Evolutionary conservation across 1,140 invertebrate genomes (phyloP).

Genomic region (Probaryconus sp.): DNA sequence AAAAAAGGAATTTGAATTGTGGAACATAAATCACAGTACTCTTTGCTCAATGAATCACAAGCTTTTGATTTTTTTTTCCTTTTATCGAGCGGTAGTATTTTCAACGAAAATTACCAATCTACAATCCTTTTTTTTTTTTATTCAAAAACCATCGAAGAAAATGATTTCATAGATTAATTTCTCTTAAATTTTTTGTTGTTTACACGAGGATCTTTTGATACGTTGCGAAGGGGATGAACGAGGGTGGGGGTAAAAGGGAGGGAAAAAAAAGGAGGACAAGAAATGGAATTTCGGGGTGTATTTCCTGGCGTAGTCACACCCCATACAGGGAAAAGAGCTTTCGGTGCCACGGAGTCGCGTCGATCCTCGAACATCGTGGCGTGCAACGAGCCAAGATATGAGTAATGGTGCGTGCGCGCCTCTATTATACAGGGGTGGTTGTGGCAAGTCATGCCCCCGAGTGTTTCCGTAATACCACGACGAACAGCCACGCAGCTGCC

Average conservation of each 20-base stretch:
- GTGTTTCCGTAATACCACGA: constrained; percentile 68
- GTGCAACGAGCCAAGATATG: constrained; percentile 75
- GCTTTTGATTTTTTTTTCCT: no score
- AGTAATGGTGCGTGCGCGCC: constrained; percentile 76
- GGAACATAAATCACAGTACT: constrained; percentile 38
- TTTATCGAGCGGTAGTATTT: no score
- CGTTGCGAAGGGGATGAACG: no score
- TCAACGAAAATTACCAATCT: no score
- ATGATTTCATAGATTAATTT: background rate
- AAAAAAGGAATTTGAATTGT: constrained; percentile 27
- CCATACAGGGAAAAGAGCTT: constrained; percentile 36
- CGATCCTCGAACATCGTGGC: constrained; percentile 67
- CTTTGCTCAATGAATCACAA: no score
- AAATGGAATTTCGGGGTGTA: constrained; percentile 21
- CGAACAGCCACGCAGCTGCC: constrained; percentile 68
- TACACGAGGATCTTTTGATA: no score
- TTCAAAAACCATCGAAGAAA: background rate
- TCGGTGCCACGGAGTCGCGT: constrained; percentile 46
- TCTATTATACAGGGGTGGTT: constrained; percentile 73
- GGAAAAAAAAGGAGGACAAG: background rate
- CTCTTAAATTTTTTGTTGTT: no score
- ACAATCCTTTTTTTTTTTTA: background rate
- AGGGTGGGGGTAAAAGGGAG: background rate
- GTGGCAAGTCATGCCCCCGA: constrained; percentile 74
- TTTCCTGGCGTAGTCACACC: constrained; percentile 49